Evolutionary conservation across 2,888 invertebrate genomes (phyloP).

Genomic region (Ichneumoninae sp.): DNA sequence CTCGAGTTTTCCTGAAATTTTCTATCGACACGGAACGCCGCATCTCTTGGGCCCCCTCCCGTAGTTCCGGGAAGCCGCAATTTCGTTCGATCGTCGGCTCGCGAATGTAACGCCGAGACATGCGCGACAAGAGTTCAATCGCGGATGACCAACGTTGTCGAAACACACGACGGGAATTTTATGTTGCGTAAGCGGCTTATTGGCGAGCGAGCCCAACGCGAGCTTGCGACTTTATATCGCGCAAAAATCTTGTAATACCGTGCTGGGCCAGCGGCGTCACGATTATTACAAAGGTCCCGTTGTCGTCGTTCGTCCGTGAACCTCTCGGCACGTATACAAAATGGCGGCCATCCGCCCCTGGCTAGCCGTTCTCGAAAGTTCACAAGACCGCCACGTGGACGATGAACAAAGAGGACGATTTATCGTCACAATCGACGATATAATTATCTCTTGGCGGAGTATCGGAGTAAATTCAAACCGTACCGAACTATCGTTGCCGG

Average conservation of each 20-base stretch:
- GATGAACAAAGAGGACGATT: constrained; percentile 62
- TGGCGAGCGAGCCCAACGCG: not conserved
- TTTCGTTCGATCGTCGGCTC: constrained; percentile 4
- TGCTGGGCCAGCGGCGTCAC: constrained; percentile 30
- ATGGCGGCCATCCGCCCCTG: constrained; percentile 76
- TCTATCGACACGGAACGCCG: not conserved
- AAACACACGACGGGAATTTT: not conserved
- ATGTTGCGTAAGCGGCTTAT: constrained; percentile 38
- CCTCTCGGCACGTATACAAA: constrained; percentile 76
- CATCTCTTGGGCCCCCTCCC: not conserved
- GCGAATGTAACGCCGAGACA: constrained; percentile 8
- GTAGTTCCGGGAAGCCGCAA: not conserved
- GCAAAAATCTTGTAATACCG: constrained; percentile 19
- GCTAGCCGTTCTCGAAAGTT: constrained; percentile 76
- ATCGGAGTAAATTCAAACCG: not conserved
- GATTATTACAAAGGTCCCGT: constrained; percentile 57
- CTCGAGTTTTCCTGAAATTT: not conserved
- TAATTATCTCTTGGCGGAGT: not conserved
- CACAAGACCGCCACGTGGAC: constrained; percentile 80
- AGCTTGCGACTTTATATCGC: constrained; percentile 1
- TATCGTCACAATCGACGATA: constrained; percentile 18
- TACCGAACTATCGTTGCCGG: not conserved
- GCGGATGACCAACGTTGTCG: not conserved
- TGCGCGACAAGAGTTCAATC: not conserved
- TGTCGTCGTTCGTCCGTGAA: constrained; percentile 46